Base-by-base conservation (phyloP, 2,888 invertebrate species). In the Drosophila eohydei region DNA sequence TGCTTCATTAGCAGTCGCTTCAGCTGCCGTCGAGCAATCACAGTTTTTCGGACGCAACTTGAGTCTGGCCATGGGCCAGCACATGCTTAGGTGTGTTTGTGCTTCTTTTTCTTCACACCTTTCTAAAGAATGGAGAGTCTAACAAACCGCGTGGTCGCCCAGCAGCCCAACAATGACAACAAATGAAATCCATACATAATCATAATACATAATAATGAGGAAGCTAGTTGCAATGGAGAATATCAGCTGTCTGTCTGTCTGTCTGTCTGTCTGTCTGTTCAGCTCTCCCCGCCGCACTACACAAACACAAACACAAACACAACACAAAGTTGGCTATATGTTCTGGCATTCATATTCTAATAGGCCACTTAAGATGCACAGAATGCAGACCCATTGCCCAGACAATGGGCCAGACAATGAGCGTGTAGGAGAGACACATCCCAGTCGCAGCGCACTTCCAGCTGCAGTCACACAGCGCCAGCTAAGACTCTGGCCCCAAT, bases 161-260 rank as follows among this genome's bases (percentile, higher is more conserved):
- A 36, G 44, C 32, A 28, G 54, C 21, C 46, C 40, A 61, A 75
- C 75, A 75, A 75, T 74, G 82, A 73, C 83, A 80, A 71, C 80
- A 81, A 81, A 83, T 83, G 83, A 80, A 69, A 80, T 76, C 77
- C 80, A 82, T 82, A 80, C 83, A 82, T 82, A 82, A 83, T 81
- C 83, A 81, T 81, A 83, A 85, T 76, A 69, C 80, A 83, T 81
- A 74, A 80, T 81, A 80, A 80, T 83, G 69, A 70, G 63, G 0
- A 6, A 9, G 51, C 14, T 32, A 3, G 28, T 16, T 32, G 16
- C 43, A 57, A 61, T 60, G 80, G 68, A 21, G 51, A 52, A 62
- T 76, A 71, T 64, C 54, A 41, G 64, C 71, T 71, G 71, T 50
- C 70, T 28, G 21, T 21, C 46, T 59, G 48, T 34, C 59, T 58